Evolutionary conservation across 1,140 invertebrate species (phyloP).

Genomic region (Coenobita brevimanus): DNA sequence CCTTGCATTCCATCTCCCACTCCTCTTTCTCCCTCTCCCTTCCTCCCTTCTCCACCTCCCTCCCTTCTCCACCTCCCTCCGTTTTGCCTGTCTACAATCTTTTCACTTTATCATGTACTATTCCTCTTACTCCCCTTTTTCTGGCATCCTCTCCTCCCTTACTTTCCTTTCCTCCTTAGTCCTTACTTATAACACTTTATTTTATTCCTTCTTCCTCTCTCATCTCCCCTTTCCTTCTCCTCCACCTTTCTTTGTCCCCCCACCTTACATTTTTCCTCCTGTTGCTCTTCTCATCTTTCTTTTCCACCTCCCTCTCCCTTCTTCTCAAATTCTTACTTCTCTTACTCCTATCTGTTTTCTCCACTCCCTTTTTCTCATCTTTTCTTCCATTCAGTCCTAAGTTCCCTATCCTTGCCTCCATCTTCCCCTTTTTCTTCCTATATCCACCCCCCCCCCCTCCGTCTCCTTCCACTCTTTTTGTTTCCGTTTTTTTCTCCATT

Average conservation of each 20-base stretch:
- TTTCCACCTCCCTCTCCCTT: too few species aligned
- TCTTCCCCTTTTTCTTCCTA: neutral
- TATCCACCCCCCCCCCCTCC: neutral
- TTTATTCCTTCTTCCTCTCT: neutral
- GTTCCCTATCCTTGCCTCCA: neutral
- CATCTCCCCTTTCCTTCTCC: neutral
- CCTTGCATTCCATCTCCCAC: neutral
- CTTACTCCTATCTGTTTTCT: too few species aligned
- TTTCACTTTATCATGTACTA: neutral
- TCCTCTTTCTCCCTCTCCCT: neutral
- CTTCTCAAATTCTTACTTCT: too few species aligned
- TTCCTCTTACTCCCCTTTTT: neutral
- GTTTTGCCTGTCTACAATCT: too few species aligned
- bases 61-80: too few species aligned
- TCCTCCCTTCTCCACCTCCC: too few species aligned
- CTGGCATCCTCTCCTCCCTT: neutral
- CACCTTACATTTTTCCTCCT: neutral
- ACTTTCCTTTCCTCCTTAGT: neutral
- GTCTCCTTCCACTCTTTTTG: neutral
- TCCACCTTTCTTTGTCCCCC: neutral
- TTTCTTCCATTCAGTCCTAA: neutral
- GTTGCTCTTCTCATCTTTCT: too few species aligned
- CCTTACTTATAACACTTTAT: neutral
- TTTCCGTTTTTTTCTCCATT: neutral
- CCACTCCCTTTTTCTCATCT: neutral